Base-by-base conservation (phyloP, 2,113 vertebrate species). In the Pterocles gutturalis region DNA sequence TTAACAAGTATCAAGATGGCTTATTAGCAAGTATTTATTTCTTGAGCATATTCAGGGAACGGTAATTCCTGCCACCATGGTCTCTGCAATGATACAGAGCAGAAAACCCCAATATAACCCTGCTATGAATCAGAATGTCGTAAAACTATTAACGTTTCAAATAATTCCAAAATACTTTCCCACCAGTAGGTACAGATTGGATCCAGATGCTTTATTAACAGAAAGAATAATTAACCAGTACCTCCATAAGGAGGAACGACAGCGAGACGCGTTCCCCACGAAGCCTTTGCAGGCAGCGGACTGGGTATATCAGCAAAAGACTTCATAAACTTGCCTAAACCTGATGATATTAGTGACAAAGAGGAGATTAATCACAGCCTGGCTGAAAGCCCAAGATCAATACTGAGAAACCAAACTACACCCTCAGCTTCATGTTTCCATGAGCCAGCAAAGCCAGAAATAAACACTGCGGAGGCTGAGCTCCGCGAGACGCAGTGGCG, bases 181-280 rank as follows among this genome's bases (percentile, higher is more conserved):
- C 94, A 95, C 95, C 89, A 92, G 95, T 97, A 94, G 96, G 96
- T 95, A 93, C 93, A 97, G 95, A 97, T 97, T 97, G 93, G 94
- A 97, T 95, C 96, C 97, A 98, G 97, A 97, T 98, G 97, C 94
- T 91, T 86, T 88, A 95, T 95, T 90, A 96, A 70, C 29, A 78
- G 95, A 66, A 85, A 80, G 83, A 95, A 58, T 66, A 80, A 91
- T 96, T 71, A 96, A 86, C 41, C 76, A 84, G 77, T 43, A 80
- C 95, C 89, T 94, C 93, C 72, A 54, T 18, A 14, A 67, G 82
- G 92, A 87, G 60, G 83, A 69, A 60, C 1, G 24, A 66, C 79
- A 94, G 89, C 0, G 2, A 94, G 77, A 43, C 1, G 10, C 6
- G 43, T 43, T 93, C 81, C 83, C 80, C 46, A 24, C 1, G 10